phyloP scores from a whole-genome alignment of 2,113 vertebrate species.

The Phalacrocorax pelagicus region DNA sequence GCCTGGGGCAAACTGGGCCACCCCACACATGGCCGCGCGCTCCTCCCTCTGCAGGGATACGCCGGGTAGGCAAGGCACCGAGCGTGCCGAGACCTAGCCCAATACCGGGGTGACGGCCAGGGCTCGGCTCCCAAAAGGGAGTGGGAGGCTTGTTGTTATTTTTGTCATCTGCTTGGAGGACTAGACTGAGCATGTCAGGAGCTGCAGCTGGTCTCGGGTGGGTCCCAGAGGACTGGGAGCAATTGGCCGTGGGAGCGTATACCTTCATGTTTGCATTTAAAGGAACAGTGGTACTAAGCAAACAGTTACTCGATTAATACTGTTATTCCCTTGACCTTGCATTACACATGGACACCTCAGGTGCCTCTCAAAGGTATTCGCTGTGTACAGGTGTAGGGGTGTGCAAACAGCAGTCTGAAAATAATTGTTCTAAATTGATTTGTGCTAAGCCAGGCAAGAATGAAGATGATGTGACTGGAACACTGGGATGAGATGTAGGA shows the following conservation, averaged over 20 bases:
- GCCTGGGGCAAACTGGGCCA: not conserved
- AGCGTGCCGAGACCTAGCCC: not conserved
- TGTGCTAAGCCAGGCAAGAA: not conserved
- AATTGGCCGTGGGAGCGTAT: not conserved
- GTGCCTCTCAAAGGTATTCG: not conserved
- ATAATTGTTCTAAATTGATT: not conserved
- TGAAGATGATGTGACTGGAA: not conserved
- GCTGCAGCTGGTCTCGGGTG: not conserved
- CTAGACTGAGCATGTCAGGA: not conserved
- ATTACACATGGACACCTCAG: not conserved
- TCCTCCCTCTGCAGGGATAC: not conserved
- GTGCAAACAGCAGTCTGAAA: not conserved
- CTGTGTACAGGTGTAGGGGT: too few species aligned
- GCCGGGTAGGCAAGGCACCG: rapidly evolving
- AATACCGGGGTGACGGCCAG: rapidly evolving
- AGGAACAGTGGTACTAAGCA: not conserved
- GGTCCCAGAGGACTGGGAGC: not conserved
- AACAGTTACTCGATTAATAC: not conserved
- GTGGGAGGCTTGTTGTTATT: not conserved
- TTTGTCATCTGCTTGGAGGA: not conserved
- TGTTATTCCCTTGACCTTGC: not conserved
- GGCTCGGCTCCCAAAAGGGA: not conserved
- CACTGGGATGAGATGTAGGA: not conserved
- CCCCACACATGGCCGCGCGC: rapidly evolving
- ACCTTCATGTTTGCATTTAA: not conserved